Evolutionary conservation across 2,113 vertebrate species (phyloP).

Genomic region (Manacus vitellinus): DNA sequence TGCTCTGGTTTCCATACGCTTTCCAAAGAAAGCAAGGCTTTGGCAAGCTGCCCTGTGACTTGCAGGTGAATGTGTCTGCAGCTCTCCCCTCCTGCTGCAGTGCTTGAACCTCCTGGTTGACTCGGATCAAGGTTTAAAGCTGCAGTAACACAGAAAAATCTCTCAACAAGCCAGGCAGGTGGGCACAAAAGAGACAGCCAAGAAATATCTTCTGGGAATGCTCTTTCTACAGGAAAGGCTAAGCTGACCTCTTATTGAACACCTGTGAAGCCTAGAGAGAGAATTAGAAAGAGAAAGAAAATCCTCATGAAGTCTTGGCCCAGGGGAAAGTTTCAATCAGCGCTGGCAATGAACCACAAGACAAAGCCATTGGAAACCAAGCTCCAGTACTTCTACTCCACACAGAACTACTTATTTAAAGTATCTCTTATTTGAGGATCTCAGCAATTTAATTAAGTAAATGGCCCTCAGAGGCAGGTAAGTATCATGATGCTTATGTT

Average conservation of each 20-base stretch:
- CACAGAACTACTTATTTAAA: slow-evolving; percentile 23
- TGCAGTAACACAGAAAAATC: background rate
- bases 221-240: background rate
- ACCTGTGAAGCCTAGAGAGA: background rate
- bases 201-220: background rate
- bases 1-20: background rate
- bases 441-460: slow-evolving; percentile 60
- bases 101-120: background rate
- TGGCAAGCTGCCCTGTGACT: background rate
- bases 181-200: slow-evolving; percentile 7
- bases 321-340: slow-evolving; percentile 32
- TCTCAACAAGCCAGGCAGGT: background rate
- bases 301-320: background rate
- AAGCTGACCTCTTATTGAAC: background rate
- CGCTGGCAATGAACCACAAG: slow-evolving; percentile 36
- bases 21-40: background rate
- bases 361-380: slow-evolving; percentile 33
- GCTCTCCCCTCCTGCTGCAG: background rate
- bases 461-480: slow-evolving; percentile 41
- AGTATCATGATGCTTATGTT: slow-evolving; percentile 22
- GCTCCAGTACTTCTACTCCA: slow-evolving; percentile 21
- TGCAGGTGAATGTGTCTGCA: background rate
- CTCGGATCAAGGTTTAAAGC: background rate
- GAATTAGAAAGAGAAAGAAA: background rate
- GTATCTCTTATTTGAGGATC: slow-evolving; percentile 9